Base-by-base conservation (phyloP, 37 sponge, comb jelly and placozoan genomes). In the Dysidea cf. avara region DNA sequence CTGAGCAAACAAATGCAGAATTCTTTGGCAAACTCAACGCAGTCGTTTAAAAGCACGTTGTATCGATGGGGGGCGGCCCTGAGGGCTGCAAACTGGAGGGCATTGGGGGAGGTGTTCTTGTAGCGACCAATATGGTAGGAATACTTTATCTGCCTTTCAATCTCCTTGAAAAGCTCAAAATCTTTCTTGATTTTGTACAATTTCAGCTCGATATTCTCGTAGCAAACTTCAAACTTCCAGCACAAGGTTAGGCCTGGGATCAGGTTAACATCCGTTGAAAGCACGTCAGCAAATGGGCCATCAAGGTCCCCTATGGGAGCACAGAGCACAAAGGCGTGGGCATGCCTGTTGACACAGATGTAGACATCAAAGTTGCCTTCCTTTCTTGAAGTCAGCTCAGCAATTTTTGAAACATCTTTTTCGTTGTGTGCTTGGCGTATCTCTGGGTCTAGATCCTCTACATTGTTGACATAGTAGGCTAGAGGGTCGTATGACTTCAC, bases 21-120 rank as follows among this genome's bases (percentile, higher is more conserved):
- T 56, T 83, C 84, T 34, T 83, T 83, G 21, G 84, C 31, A 36
- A 83, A 83, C 56, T 83, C 84, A 20, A 83, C 84, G 38, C 84
- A 83, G 71, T 83, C 84, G 26, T 36, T 60, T 29, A 83, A 57
- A 7, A 83, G 55, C 20, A 47, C 71, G 50, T 54, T 76, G 84
- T 83, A 83, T n/a, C 76, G 84, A 49, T 83, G 84, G 17, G 84
- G 84, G 18, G 84, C 84, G 17, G 84, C 61, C 4, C 77, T 53
- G 14, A 83, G 70, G 9, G 76, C 84, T 13, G 84, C 84, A 60
- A 83, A 83, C 56, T 83, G 68, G 3, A 83, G 26, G 35, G 69
- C 84, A 24, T 53, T 49, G 21, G 68, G 51, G 25, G 54, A 22
- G 11, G 39, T 33, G 4, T 36, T 47, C 43, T 60, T n/a, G 71